phyloP scores from a whole-genome alignment of 2,797 vertebrate genomes.

The Parauchenoglanis ngamensis region DNA sequence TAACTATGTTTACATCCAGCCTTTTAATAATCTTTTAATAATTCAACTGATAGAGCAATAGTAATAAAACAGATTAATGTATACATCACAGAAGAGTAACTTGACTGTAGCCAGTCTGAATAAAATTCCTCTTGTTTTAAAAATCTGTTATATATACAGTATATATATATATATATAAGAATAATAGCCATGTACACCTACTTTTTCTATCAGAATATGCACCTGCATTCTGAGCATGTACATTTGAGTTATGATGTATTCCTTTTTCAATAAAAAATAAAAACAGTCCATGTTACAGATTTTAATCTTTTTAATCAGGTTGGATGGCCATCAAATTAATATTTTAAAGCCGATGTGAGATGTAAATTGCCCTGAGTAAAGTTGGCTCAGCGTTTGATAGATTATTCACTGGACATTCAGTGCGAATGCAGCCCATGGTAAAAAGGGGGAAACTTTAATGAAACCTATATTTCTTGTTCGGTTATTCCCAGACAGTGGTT shows the following conservation, averaged over 20 bases:
- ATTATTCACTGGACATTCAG: background rate
- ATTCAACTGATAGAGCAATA: background rate
- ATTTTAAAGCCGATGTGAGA: background rate
- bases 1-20: background rate
- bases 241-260: background rate
- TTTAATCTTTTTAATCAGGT: background rate
- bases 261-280: background rate
- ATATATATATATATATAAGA: background rate
- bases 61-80: background rate
- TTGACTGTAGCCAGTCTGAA: background rate
- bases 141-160: background rate
- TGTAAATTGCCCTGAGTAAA: background rate
- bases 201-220: background rate
- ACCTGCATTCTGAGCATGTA: background rate
- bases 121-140: background rate
- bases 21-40: background rate
- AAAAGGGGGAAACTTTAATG: background rate
- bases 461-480: background rate
- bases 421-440: background rate
- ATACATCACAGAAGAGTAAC: background rate
- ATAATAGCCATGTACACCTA: background rate
- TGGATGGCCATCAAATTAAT: background rate
- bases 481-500: background rate
- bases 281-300: background rate
- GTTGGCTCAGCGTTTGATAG: background rate